Evolutionary conservation across 2,113 vertebrate species (phyloP), one percentile per base, ranked within the genome.

Genomic region (Rattus rattus): DNA sequence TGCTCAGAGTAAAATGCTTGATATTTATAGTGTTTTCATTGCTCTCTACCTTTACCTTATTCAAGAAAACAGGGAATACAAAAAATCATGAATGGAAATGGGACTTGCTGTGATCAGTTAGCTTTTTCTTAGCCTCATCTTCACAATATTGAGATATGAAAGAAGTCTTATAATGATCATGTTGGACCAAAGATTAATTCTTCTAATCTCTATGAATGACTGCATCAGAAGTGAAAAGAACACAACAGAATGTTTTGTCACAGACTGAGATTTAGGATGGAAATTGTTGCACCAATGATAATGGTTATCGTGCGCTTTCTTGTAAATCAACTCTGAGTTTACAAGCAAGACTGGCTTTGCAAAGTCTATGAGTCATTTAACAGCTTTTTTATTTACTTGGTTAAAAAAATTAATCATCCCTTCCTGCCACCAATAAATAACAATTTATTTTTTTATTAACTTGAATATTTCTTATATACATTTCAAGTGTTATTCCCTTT

Each of bases 331-430:
- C 52, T 94, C 59, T 91, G 89, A 87, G 43, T 95, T 87, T 96
- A 80, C 88, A 76, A 95, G 87, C 20, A 93, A 96, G 79, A 88
- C 14, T 14, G 90, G 49, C 22, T 90, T 97, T 92, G 61, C n/a
- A 91, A 92, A 93, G 52, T 88, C 90, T 81, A 59, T 96, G 70
- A 97, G n/a, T 49, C 80, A 90, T 39, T 96, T 76, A 96, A 90
- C 88, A 92, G 17, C 88, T 92, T 20, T 96, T 96, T 70, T 79
- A 47, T 93, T 96, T 96, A 77, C 59, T 94, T 90, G 36, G 49
- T 92, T 94, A 96, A 63, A 89, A 95, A 26, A 96, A 95, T 96
- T 97, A 96, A 96, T 97, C 94, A 96, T 88, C 61, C 59, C 75
- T 73, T 16, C 87, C 88, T 90, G 76, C 88, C 91, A 94, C 17